Conservation (phyloP, 1,140 invertebrate species). For the Paraescarpia echinospica region DNA sequence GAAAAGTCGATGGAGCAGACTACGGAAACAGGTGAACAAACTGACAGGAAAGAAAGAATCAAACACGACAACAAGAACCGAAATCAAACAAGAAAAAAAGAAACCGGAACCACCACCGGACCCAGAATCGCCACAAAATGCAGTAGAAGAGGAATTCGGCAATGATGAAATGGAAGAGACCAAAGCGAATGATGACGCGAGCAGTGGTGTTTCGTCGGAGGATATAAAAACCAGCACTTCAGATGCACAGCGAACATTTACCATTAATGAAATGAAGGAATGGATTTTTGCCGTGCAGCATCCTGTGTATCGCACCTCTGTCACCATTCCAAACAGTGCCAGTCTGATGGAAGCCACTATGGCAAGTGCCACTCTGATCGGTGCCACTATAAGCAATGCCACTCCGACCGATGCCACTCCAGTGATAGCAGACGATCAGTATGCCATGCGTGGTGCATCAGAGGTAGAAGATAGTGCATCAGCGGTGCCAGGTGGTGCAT, state of each 20-base stretch:
- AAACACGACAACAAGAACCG: not conserved
- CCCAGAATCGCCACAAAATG: not conserved
- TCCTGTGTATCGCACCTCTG: not conserved
- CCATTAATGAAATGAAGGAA: not conserved
- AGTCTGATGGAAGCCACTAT: not conserved
- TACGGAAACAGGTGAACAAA: not conserved
- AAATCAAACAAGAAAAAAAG: not conserved
- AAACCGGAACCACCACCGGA: not conserved
- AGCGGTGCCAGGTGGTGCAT: not conserved
- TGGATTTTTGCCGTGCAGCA: not conserved
- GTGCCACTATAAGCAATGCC: not conserved
- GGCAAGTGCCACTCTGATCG: no score
- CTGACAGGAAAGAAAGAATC: not conserved
- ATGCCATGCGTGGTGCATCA: not conserved
- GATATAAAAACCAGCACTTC: not conserved
- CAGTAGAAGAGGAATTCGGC: not conserved
- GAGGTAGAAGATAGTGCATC: not conserved
- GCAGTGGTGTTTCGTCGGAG: not conserved
- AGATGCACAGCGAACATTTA: not conserved
- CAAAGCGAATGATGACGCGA: not conserved
- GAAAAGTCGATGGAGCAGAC: not conserved
- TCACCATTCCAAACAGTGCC: not conserved
- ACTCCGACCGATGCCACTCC: not conserved
- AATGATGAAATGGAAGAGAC: not conserved
- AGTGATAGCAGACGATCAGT: not conserved